Evolutionary conservation across 2,113 vertebrate species (phyloP).

Genomic region (Axis porcinus): DNA sequence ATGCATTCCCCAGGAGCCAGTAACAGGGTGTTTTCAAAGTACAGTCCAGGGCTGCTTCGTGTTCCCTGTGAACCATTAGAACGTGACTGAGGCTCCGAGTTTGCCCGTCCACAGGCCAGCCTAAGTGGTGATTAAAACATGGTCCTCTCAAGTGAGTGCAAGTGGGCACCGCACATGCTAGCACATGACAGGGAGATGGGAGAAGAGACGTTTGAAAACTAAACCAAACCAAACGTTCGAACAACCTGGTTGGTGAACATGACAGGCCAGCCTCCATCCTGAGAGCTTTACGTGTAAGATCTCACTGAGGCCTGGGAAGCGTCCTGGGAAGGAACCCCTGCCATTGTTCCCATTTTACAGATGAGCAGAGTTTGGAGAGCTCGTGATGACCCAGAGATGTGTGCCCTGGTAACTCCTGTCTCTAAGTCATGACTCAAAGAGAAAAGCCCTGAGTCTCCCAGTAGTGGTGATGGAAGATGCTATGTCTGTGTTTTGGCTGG

Average conservation of each 20-base stretch:
- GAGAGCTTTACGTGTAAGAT: neutral
- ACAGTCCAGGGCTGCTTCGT: neutral
- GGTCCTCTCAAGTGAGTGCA: neutral
- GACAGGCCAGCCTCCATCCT: rapidly evolving
- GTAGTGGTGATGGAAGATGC: neutral
- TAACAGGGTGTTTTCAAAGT: neutral
- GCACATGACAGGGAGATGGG: rapidly evolving
- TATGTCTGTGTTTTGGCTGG: neutral
- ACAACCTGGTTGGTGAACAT: neutral
- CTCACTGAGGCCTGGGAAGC: neutral
- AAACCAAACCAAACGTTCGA: neutral
- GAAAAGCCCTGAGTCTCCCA: neutral
- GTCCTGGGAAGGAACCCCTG: neutral
- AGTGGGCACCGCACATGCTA: neutral
- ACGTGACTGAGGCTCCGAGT: rapidly evolving
- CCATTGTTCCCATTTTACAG: neutral
- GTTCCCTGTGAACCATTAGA: neutral
- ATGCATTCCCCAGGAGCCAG: neutral
- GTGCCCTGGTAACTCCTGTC: neutral
- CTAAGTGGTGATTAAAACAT: neutral
- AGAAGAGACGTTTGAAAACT: neutral
- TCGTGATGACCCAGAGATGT: neutral
- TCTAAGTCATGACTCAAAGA: neutral
- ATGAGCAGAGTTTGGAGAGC: neutral
- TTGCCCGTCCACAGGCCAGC: neutral